Evolutionary conservation across 1,140 invertebrate genomes (phyloP).

Genomic region (Drosophila simulans): DNA sequence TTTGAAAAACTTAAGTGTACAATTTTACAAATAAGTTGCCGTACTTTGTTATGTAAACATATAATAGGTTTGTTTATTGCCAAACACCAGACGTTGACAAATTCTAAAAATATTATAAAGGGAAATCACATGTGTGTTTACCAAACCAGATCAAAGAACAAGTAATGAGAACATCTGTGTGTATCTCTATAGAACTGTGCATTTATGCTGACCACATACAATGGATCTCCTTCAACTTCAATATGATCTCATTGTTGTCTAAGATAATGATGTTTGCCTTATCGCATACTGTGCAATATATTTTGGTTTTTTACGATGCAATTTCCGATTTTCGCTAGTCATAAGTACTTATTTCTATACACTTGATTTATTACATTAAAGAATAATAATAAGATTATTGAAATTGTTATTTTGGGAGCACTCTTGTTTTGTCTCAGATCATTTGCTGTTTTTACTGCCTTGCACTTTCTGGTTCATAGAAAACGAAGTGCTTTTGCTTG

Average conservation of each 20-base stretch:
- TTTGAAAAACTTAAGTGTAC: not conserved
- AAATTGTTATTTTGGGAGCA: too few species aligned
- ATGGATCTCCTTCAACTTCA: not conserved
- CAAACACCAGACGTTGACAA: not conserved
- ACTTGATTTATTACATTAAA: too few species aligned
- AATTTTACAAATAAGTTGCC: slow-evolving; percentile 5
- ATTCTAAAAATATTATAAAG: slow-evolving; percentile 11
- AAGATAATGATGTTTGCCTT: not conserved
- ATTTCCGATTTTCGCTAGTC: not conserved
- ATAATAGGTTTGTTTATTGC: slow-evolving; percentile 2
- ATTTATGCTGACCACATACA: slow-evolving; percentile 24
- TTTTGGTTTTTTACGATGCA: not conserved
- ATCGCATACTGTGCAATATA: slow-evolving; percentile 8
- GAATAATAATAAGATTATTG: too few species aligned
- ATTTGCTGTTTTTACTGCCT: not conserved
- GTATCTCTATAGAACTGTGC: not conserved
- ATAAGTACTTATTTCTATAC: not conserved
- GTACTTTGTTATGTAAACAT: slow-evolving; percentile 15
- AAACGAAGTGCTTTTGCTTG: slow-evolving; percentile 9
- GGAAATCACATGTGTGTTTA: slow-evolving; percentile 21
- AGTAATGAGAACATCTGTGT: too few species aligned
- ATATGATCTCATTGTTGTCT: not conserved
- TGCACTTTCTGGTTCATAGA: slow-evolving; percentile 18
- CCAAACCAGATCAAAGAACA: slow-evolving; percentile 12
- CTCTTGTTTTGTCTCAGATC: too few species aligned